phyloP scores from a whole-genome alignment of 35 echinoderm and acorn worm genomes.

The Patiria miniata region DNA sequence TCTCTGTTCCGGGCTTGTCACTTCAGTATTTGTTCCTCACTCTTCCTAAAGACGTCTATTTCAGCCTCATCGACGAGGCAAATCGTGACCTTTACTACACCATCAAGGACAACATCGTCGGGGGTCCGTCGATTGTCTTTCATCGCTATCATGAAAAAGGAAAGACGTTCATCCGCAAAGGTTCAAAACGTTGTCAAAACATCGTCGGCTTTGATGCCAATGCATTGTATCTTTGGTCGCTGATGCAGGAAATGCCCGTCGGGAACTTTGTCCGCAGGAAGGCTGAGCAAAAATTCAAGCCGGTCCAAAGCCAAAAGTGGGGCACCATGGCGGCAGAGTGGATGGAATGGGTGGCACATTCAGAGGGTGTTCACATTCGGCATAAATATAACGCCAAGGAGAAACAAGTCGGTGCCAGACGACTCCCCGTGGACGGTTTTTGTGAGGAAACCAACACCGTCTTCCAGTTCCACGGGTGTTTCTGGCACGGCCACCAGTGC shows the following conservation, averaged over 20 bases:
- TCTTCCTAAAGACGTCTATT: neutral
- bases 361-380: slow-evolving; percentile 14
- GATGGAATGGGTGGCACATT: slow-evolving; percentile 44
- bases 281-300: slow-evolving; percentile 29
- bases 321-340: slow-evolving; percentile 16
- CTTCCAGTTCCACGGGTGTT: slow-evolving; percentile 59
- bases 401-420: slow-evolving; percentile 28
- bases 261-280: slow-evolving; percentile 40
- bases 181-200: too few relatives aligned
- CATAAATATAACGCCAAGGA: slow-evolving; percentile 42
- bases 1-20: slow-evolving; percentile 55
- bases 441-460: slow-evolving; percentile 40
- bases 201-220: too few relatives aligned
- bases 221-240: slow-evolving; percentile 57
- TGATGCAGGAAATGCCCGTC: slow-evolving; percentile 65
- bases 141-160: too few relatives aligned
- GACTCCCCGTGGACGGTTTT: slow-evolving; percentile 50
- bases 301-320: slow-evolving; percentile 17
- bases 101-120: slow-evolving; percentile 49
- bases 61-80: slow-evolving; percentile 38
- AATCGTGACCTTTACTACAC: slow-evolving; percentile 46
- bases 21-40: slow-evolving; percentile 43
- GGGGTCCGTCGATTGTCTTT: too few relatives aligned
- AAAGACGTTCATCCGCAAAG: too few relatives aligned
- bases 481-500: slow-evolving; percentile 70